phyloP scores from a whole-genome alignment of 2,113 vertebrate species.

The Patagioenas fasciata region DNA sequence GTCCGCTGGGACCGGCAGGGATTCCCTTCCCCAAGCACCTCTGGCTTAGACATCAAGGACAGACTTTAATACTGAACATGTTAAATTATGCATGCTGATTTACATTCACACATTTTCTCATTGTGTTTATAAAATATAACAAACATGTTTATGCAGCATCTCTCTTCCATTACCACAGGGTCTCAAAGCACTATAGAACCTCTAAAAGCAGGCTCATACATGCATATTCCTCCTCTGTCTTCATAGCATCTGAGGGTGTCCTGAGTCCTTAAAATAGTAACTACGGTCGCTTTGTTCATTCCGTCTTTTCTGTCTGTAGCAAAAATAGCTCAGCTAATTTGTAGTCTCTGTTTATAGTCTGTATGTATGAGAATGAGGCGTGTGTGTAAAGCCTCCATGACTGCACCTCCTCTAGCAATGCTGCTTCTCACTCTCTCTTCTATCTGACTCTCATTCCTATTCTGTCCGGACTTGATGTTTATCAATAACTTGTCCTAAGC shows the following conservation, averaged over 20 bases:
- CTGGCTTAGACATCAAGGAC: neutral
- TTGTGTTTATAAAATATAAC: slow-evolving; percentile 30
- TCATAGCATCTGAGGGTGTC: slow-evolving; percentile 48
- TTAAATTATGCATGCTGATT: slow-evolving; percentile 39
- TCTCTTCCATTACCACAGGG: neutral
- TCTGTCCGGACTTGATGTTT: neutral
- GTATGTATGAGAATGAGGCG: slow-evolving; percentile 43
- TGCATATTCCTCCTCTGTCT: slow-evolving; percentile 35
- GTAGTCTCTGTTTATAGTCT: slow-evolving; percentile 58
- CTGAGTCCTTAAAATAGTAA: slow-evolving; percentile 63
- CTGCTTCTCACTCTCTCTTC: neutral
- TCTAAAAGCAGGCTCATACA: slow-evolving; percentile 10
- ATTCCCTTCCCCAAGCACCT: neutral
- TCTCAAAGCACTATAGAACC: neutral
- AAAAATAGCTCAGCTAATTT: slow-evolving; percentile 65
- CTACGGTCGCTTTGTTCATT: slow-evolving; percentile 61
- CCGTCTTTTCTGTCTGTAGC: slow-evolving; percentile 24
- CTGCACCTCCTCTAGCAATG: neutral
- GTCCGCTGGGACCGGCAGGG: neutral
- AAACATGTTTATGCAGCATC: slow-evolving; percentile 1
- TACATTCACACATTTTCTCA: neutral
- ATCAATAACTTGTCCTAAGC: neutral
- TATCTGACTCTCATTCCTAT: neutral
- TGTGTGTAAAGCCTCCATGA: slow-evolving; percentile 26
- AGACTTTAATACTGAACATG: neutral